Conservation (phyloP, 2,113 vertebrate species). For the Varanus salvator region DNA sequence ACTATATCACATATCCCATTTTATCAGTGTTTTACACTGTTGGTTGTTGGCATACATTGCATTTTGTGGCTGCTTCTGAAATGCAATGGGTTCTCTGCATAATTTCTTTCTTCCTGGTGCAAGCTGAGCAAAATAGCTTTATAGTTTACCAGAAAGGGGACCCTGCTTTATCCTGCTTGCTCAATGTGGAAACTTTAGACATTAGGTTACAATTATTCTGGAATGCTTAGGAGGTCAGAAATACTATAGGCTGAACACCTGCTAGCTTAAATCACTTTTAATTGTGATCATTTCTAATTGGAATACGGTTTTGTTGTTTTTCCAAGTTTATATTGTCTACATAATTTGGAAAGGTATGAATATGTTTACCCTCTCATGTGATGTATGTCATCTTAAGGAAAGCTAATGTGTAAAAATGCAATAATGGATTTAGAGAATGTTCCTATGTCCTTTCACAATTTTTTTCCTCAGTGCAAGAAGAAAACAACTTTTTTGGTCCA, state of each 20-base stretch:
- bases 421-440: not conserved
- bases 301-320: not conserved
- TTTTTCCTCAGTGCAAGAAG: not conserved
- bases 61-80: too few relatives aligned
- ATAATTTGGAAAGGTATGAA: not conserved
- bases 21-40: not conserved
- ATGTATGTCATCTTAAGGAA: not conserved
- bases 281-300: not conserved
- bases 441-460: not conserved
- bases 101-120: constrained; percentile 23
- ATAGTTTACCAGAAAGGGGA: constrained; percentile 33
- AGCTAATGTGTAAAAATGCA: not conserved
- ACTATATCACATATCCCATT: not conserved
- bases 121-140: constrained; percentile 46
- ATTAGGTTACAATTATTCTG: constrained; percentile 10
- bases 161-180: constrained; percentile 32
- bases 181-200: constrained; percentile 24
- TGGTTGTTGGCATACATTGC: not conserved
- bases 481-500: not conserved
- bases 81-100: constrained; percentile 3
- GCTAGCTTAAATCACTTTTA: not conserved
- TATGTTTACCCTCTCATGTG: not conserved
- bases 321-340: not conserved
- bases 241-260: not conserved
- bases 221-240: constrained; percentile 29